Evolutionary conservation across 1,140 invertebrate genomes (phyloP).

Genomic region (Drosophila kanapiae): DNA sequence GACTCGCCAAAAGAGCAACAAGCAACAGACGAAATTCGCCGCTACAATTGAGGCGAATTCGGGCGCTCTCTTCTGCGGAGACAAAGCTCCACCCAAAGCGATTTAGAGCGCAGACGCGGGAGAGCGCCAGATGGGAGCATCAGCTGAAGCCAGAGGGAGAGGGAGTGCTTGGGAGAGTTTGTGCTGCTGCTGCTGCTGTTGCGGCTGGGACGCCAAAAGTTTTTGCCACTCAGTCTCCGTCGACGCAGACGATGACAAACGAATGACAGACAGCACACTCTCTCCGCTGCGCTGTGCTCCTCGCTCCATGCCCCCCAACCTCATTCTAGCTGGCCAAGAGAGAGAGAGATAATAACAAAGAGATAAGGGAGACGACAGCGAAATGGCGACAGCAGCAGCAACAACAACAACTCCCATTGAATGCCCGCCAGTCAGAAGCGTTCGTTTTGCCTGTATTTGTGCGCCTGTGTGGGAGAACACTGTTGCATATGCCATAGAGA

Average conservation of each 20-base stretch:
- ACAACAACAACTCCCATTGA: constrained; percentile 42
- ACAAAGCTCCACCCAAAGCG: constrained; percentile 75
- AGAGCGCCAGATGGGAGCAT: constrained; percentile 21
- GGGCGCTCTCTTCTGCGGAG: constrained; percentile 1
- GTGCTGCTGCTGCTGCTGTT: constrained; percentile 29
- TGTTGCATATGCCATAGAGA: constrained; percentile 22
- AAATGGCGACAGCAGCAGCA: constrained; percentile 56
- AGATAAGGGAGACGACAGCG: constrained; percentile 78
- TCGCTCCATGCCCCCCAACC: constrained; percentile 4
- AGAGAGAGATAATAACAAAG: constrained; percentile 80
- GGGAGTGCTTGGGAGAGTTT: constrained; percentile 2
- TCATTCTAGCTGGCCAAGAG: constrained; percentile 7
- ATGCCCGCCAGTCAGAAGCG: constrained; percentile 84
- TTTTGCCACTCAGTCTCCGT: constrained; percentile 22
- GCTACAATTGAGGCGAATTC: constrained; percentile 33
- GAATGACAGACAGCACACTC: constrained; percentile 78
- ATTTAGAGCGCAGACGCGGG: constrained; percentile 66
- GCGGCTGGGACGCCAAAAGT: constrained; percentile 34
- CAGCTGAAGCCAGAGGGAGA: constrained; percentile 1
- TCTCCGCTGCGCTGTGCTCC: constrained; percentile 33
- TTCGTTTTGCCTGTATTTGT: constrained; percentile 66
- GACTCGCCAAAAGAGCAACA: constrained; percentile 33
- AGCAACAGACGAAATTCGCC: constrained; percentile 52
- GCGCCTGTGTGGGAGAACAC: constrained; percentile 63
- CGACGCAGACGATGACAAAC: constrained; percentile 72